phyloP scores from a whole-genome alignment of 1,140 invertebrate genomes.

The Leptestheria dahalacensis region DNA sequence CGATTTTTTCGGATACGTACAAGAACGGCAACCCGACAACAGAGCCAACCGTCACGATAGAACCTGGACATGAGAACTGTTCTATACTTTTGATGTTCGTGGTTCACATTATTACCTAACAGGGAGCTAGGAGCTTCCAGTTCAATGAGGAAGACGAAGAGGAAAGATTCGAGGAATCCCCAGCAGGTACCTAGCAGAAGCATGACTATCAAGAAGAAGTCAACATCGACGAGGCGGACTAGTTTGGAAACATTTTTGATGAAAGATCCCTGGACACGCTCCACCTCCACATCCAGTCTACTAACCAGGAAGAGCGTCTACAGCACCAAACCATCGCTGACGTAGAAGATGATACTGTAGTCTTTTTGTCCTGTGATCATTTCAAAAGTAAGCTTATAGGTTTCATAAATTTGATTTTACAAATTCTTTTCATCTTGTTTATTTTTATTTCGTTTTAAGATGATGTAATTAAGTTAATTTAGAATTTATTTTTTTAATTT shows the following conservation, averaged over 20 bases:
- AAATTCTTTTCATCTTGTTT: no score
- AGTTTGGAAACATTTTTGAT: slow-evolving; percentile 17
- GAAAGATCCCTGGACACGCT: slow-evolving; percentile 17
- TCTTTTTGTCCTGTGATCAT: slow-evolving; percentile 51
- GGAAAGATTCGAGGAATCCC: slow-evolving; percentile 70
- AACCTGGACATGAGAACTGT: slow-evolving; percentile 31
- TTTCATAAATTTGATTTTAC: no score
- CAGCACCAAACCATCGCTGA: slow-evolving; percentile 48
- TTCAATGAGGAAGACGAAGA: slow-evolving; percentile 67
- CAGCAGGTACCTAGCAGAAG: slow-evolving; percentile 61
- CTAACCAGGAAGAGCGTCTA: slow-evolving; percentile 39
- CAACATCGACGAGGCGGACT: slow-evolving; percentile 36
- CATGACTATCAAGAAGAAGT: slow-evolving; percentile 56
- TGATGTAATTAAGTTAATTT: no score
- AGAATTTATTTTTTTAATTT: no score
- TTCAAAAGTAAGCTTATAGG: no score
- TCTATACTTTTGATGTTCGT: not conserved
- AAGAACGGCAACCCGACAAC: slow-evolving; percentile 63
- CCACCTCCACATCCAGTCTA: slow-evolving; percentile 19
- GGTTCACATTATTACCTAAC: slow-evolving; percentile 37
- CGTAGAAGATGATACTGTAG: slow-evolving; percentile 60
- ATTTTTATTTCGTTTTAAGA: no score
- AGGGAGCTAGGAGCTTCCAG: slow-evolving; percentile 60
- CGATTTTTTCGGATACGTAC: slow-evolving; percentile 59
- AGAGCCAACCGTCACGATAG: slow-evolving; percentile 65